A percentile compares a stretch with the other conserved stretches of the same genome.
These are phyloP conservation scores for Rotaria socialis DNA, from an alignment of 2,888 invertebrate species.

Conservation along the genomic window DNA sequence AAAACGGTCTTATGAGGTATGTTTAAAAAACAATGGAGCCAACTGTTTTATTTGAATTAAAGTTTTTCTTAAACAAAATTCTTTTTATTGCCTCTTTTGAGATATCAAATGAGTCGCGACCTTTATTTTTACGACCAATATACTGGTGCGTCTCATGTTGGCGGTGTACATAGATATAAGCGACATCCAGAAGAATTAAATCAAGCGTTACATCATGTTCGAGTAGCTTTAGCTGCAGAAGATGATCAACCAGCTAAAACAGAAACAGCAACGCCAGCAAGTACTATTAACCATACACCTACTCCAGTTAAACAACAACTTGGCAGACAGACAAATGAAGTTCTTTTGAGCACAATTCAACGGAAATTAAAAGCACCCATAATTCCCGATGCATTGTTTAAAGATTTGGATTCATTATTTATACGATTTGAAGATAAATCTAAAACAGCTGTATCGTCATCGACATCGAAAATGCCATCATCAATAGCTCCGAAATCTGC, in stretches of 20 bases:
- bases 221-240: no score
- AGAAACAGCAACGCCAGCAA: no score
- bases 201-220: neutral
- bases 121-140: neutral
- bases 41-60: no score
- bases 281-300: no score
- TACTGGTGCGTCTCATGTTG: neutral
- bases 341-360: neutral
- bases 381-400: neutral
- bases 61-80: no score
- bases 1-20: neutral
- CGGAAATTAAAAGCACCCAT: neutral
- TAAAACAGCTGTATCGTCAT: no score
- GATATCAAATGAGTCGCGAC: slow-evolving; percentile 1
- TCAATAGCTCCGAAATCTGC: no score
- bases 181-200: slow-evolving; percentile 9
- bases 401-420: neutral
- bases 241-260: no score
- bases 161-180: neutral
- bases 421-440: neutral
- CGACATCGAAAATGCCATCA: no score
- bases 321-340: neutral
- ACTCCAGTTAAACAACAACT: neutral
- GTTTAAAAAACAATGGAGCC: neutral
- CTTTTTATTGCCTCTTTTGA: neutral